Conservation (phyloP, 2,113 vertebrate genomes). For the Melanerpes aurifrons region DNA sequence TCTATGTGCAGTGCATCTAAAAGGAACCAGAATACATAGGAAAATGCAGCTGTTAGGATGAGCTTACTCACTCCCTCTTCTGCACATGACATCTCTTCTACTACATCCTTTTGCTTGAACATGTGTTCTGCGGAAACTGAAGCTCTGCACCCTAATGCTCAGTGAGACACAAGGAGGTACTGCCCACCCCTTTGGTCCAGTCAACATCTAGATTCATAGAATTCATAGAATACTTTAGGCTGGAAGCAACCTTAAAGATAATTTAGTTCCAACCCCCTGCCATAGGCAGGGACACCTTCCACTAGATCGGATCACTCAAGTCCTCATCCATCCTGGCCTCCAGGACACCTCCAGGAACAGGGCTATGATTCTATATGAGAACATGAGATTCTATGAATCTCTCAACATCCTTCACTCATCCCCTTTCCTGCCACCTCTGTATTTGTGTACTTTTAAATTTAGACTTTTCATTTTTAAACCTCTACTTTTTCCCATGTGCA, state of each 20-base stretch:
- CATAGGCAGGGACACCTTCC: too few species aligned
- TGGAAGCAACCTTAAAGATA: too few species aligned
- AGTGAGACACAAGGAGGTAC: background rate
- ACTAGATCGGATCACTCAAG: too few species aligned
- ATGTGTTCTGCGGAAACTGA: background rate
- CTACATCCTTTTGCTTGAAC: background rate
- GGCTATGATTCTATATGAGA: too few species aligned
- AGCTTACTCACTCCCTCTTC: background rate
- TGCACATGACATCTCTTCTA: background rate
- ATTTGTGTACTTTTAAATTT: background rate
- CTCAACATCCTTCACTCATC: background rate
- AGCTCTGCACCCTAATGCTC: background rate
- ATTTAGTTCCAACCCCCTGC: too few species aligned
- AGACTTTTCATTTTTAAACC: background rate
- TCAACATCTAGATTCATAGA: background rate
- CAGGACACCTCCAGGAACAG: too few species aligned
- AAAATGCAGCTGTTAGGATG: background rate
- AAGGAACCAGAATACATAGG: background rate
- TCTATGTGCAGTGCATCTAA: background rate
- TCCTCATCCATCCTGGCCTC: too few species aligned
- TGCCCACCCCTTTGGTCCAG: background rate
- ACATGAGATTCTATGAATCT: too few species aligned
- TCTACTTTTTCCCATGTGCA: background rate
- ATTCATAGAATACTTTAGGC: too few species aligned
- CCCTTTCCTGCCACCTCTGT: background rate